Conservation (phyloP, 1,140 invertebrate species). For the Drosophila biarmipes region DNA sequence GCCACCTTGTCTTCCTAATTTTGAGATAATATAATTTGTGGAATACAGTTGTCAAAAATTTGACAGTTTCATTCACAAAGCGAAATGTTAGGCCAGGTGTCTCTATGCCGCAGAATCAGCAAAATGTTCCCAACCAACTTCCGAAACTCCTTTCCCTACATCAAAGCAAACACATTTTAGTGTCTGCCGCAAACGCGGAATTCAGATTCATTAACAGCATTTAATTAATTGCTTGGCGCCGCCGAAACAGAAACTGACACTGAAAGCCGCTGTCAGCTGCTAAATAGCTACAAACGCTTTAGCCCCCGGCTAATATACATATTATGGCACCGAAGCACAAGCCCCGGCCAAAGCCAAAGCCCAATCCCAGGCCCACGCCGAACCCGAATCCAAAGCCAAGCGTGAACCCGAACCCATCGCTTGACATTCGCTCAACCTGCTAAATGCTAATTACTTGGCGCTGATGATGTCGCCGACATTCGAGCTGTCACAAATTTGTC, state of each 20-base stretch:
- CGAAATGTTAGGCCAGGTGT: slow-evolving; percentile 25
- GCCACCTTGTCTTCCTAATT: not conserved
- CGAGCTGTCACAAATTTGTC: slow-evolving; percentile 42
- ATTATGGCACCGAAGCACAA: slow-evolving; percentile 10
- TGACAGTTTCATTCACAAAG: slow-evolving; percentile 11
- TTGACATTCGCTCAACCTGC: slow-evolving; percentile 40
- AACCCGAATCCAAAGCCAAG: not conserved
- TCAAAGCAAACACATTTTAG: slow-evolving; percentile 6
- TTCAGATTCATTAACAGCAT: slow-evolving; percentile 35
- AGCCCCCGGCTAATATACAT: slow-evolving; percentile 50
- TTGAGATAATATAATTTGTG: not conserved
- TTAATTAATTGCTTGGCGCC: slow-evolving; percentile 70
- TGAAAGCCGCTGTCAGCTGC: slow-evolving; percentile 41
- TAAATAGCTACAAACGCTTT: slow-evolving; percentile 37
- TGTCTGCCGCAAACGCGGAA: slow-evolving; percentile 33
- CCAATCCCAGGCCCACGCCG: not conserved
- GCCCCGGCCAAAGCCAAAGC: not conserved
- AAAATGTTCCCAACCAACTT: slow-evolving; percentile 6
- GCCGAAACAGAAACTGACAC: slow-evolving; percentile 39
- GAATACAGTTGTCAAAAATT: not conserved
- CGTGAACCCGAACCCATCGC: slow-evolving; percentile 20
- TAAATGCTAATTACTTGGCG: slow-evolving; percentile 65
- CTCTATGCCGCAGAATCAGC: slow-evolving; percentile 3
- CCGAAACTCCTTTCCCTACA: slow-evolving; percentile 5
- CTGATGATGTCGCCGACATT: slow-evolving; percentile 69